Evolutionary conservation across 2,113 vertebrate genomes (phyloP), one percentile per base, ranked within the genome.

Genomic region (Panthera leo): DNA sequence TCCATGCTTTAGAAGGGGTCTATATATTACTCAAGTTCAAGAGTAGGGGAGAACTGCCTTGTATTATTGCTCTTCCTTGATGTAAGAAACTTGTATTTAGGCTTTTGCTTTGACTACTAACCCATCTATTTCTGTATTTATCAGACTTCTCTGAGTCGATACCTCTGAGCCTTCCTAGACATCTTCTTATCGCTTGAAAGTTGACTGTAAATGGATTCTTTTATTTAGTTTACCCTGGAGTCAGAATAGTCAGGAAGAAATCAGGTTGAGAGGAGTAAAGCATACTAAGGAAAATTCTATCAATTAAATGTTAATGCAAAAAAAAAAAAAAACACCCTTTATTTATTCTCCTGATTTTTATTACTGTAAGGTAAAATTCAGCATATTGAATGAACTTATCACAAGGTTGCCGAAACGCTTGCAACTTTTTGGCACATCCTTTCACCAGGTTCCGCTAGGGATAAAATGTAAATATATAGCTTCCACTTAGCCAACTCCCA

Each of bases 151-250:
- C 85, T 92, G 84, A 93, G 84, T 95, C 53, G 8, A 94, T 96
- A 96, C 58, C 71, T 97, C 87, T 83, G 94, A 97, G 88, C 85
- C 61, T 96, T 85, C 87, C 65, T 75, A 89, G 96, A 89, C 51
- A 88, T 91, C 34, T 97, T 96, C 95, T 97, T 95, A 98, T 96
- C 97, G 94, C 80, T 95, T 92, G 61, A 91, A 97, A 97, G 94
- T 95, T 97, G 95, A 76, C 97, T 94, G 7, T 73, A 97, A 98
- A 96, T 97, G 94, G 76, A 94, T 97, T 96, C 95, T 98, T 96
- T 97, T 95, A 92, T 95, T 97, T 94, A 39, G 48, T 75, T 97
- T 91, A 78, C 94, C 85, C 90, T 78, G 19, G 45, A 97, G 92
- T 96, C 87, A 93, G 85, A 92, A 76, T 79, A 96, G 92, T 48